These are phyloP conservation scores for Noctuana brunneofusca DNA, from an alignment of 2,888 invertebrate species.

Conservation along the genomic window DNA sequence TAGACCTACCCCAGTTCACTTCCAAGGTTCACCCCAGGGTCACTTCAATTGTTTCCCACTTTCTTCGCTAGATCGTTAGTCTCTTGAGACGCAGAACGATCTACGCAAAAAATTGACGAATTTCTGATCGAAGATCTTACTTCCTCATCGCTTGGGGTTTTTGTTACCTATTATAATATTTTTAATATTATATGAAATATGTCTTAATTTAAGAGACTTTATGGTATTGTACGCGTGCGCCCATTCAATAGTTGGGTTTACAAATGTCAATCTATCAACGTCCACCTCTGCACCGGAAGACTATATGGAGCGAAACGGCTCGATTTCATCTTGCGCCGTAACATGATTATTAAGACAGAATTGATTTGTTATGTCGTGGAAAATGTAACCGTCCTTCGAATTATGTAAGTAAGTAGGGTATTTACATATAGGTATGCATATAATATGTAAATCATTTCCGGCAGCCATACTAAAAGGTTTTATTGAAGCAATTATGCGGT, in stretches of 20 bases:
- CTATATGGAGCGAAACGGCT: constrained; percentile 43
- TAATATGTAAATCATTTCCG: constrained; percentile 8
- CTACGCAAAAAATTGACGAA: too few species aligned
- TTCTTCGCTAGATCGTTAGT: too few species aligned
- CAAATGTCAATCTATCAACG: constrained; percentile 62
- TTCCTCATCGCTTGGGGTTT: background rate
- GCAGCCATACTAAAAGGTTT: background rate
- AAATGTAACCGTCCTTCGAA: constrained; percentile 7
- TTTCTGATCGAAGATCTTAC: background rate
- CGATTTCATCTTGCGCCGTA: constrained; percentile 27
- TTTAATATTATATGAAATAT: background rate
- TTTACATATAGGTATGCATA: constrained; percentile 7
- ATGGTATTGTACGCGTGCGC: constrained; percentile 3
- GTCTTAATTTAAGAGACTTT: background rate
- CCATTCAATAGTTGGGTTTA: constrained; percentile 43
- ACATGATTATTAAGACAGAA: constrained; percentile 35
- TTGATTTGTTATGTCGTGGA: constrained; percentile 28
- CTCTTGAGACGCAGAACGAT: too few species aligned
- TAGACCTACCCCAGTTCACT: too few species aligned
- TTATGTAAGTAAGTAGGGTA: constrained; percentile 8
- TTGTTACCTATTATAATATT: too few species aligned
- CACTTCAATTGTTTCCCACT: too few species aligned
- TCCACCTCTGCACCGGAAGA: constrained; percentile 50
- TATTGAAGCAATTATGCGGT: constrained; percentile 2
- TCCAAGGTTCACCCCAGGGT: too few species aligned